These are phyloP conservation scores for Sebastes fasciatus DNA, from an alignment of 2,113 vertebrate genomes.

Conservation along the genomic window DNA sequence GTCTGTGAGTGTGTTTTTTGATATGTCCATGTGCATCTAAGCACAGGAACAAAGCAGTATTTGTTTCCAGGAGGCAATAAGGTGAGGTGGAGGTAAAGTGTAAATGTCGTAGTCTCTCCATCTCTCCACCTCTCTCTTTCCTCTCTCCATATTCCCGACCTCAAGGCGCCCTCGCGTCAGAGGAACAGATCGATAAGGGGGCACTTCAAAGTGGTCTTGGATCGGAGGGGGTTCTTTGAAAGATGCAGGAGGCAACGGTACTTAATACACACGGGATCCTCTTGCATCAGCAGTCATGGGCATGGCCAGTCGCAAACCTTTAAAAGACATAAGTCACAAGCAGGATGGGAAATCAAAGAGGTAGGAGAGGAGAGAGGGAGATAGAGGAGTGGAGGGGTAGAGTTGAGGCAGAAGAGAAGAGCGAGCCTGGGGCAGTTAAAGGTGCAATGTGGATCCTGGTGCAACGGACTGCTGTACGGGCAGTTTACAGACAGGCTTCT, in stretches of 20 bases:
- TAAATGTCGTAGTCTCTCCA: neutral
- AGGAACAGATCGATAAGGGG: conserved; percentile 41
- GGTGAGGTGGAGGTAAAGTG: neutral
- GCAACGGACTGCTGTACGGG: too few species aligned
- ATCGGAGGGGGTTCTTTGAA: conserved; percentile 31
- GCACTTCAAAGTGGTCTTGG: conserved; percentile 39
- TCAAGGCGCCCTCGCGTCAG: conserved; percentile 27
- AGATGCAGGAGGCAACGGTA: conserved; percentile 32
- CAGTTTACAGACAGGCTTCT: too few species aligned
- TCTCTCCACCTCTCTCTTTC: neutral
- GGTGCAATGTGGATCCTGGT: too few species aligned
- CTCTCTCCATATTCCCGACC: neutral
- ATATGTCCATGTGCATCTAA: neutral
- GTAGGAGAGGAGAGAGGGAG: neutral
- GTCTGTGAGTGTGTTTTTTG: neutral
- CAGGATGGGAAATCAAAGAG: neutral
- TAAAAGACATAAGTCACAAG: neutral
- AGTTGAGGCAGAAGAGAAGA: neutral
- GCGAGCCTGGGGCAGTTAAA: neutral
- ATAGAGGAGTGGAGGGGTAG: neutral
- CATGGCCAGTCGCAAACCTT: neutral
- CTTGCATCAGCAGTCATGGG: conserved; percentile 38
- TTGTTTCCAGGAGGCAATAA: neutral
- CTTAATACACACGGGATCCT: neutral
- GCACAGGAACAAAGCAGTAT: neutral